Base-by-base conservation (phyloP, 2,797 vertebrate species). In the Macropus fuliginosus region DNA sequence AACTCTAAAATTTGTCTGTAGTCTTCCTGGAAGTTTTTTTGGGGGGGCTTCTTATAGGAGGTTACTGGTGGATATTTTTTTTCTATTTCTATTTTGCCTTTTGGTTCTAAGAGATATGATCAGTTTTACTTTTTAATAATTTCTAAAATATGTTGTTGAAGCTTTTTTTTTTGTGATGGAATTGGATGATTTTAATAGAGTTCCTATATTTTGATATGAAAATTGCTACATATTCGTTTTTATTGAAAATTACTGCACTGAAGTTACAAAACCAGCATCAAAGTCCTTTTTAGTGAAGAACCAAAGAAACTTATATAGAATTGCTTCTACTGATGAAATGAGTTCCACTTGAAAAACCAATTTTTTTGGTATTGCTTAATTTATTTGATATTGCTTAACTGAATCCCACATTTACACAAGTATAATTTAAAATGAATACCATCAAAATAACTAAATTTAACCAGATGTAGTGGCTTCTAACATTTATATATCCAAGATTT, bases 161-260 rank as follows among this genome's bases (percentile, higher is more conserved):
- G 34, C 34, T n/a, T 18, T 62, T 31, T 31, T 66, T n/a, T 66
- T 66, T 14, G 62, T 66, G 14, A n/a, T 18, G 14, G 34, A 66
- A 66, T n/a, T 18, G n/a, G n/a, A 93, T 91, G 50, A 92, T 93
- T 98, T 28, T 1, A n/a, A 92, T 94, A 93, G 62, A 62, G 14
- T 57, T 92, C 94, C 81, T 92, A 74, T 94, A 90, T 66, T 46
- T 92, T 95, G 93, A 97, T 56, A 1, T 94, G 91, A 98, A 95
- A 12, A 95, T 0, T 56, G 46, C 91, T 95, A 95, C n/a, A 97
- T 94, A 14, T 94, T 0, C 56, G 34, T 92, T 96, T 96, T 95
- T 93, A 92, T 57, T 96, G 54, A 95, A 94, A 94, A 91, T 92
- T 91, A 96, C 66, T 93, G 27, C 91, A 97, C 46, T 94, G 18